Base-by-base conservation (phyloP, 2,113 vertebrate species). In the Calidris pugnax region DNA sequence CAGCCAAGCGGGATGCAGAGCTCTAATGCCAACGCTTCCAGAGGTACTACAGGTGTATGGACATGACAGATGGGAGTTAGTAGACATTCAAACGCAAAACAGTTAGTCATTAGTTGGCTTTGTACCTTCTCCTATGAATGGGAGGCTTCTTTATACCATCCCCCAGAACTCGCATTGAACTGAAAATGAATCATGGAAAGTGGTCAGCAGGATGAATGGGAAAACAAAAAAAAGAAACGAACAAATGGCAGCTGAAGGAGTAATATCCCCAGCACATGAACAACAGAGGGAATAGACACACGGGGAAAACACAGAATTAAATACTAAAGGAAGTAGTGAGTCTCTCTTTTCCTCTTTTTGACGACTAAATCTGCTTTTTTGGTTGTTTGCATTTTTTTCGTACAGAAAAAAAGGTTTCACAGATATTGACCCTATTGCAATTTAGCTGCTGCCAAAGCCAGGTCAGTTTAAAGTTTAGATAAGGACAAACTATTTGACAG, bases 41-140 rank as follows among this genome's bases (percentile, higher is more conserved):
- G 59, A 88, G 75, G 50, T 22, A 43, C 67, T 24, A 85, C 18
- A 80, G 79, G 60, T 75, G 93, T 95, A 85, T 84, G 71, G 81
- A 76, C 68, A 64, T 6, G 77, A 94, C 43, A 96, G 35, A 68
- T 57, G 64, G 64, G 82, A 81, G 96, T 98, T 98, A 98, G 98
- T 98, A 97, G 72, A 87, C 81, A 96, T 92, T 97, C 72, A 93
- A 93, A 98, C 30, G 69, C 80, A 95, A 95, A 73, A 94, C 7
- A 75, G 97, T 98, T 98, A 98, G 97, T 97, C 75, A 95, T 95
- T 85, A 97, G 87, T 55, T 93, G 96, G 87, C 95, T 97, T 97
- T 98, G 97, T 99, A 99, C 99, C 99, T 99, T 99, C 99, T 99
- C 97, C 99, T 99, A 98, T 99, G 99, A 98, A 99, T 98, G 97